Percentiles rank a stretch among this genome's conserved stretches.
Evolutionary conservation across 2,113 vertebrate genomes (phyloP).

Genomic region (Lycaon pictus): DNA sequence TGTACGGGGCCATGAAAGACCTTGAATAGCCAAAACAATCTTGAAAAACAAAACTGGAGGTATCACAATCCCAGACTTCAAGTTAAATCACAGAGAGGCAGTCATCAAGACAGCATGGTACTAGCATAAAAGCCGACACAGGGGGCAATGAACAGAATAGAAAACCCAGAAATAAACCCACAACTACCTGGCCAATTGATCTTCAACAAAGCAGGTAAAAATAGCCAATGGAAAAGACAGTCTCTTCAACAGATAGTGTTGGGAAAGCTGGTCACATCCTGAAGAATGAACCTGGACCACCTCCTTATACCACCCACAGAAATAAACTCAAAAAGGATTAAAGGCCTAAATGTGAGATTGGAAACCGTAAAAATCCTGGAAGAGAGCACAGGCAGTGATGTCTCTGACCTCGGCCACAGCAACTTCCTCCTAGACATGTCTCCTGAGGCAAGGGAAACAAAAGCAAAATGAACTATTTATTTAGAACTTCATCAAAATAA

Average conservation of each 20-base stretch:
- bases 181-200: not conserved
- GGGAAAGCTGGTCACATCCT: not conserved
- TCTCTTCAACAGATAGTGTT: not conserved
- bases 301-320: not conserved
- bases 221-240: not conserved
- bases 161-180: not conserved
- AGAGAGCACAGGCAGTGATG: not conserved
- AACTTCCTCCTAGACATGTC: not conserved
- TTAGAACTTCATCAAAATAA: not conserved
- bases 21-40: not conserved
- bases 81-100: not conserved
- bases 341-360: not conserved
- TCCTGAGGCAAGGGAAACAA: not conserved
- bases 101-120: not conserved
- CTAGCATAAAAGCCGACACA: not conserved
- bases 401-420: not conserved
- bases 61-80: not conserved
- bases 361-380: not conserved
- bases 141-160: not conserved
- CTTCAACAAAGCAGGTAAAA: not conserved
- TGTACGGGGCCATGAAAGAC: not conserved
- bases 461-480: not conserved
- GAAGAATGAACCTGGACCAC: not conserved
- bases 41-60: not conserved
- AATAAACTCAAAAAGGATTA: not conserved